Evolutionary conservation across 1,140 invertebrate species (phyloP).

Genomic region (Drosophila mojavensis): DNA sequence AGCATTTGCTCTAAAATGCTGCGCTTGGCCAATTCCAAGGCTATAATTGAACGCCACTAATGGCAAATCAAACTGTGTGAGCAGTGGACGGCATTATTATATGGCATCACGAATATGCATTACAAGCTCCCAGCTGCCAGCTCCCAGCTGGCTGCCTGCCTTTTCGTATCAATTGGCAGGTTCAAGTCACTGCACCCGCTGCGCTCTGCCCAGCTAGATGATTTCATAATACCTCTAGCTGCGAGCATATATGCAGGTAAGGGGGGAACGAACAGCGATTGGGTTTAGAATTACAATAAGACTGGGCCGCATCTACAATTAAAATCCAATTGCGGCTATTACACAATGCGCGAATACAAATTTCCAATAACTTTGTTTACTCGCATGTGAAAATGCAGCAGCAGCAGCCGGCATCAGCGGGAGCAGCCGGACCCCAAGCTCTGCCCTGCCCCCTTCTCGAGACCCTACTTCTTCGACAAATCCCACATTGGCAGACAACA

Average conservation of each 20-base stretch:
- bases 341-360: conserved; percentile 63
- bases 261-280: not conserved
- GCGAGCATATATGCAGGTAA: not conserved
- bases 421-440: not conserved
- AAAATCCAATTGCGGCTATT: conserved; percentile 69
- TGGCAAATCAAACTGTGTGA: conserved; percentile 41
- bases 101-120: conserved; percentile 48
- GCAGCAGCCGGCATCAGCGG: not conserved
- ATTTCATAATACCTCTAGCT: not conserved
- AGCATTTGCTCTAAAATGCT: conserved; percentile 38
- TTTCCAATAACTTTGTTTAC: conserved; percentile 71
- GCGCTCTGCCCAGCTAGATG: conserved; percentile 1
- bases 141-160: conserved; percentile 2
- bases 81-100: conserved; percentile 29
- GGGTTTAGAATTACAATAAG: conserved; percentile 18
- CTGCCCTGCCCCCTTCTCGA: not conserved
- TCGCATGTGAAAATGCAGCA: conserved; percentile 67
- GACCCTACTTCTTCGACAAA: not conserved
- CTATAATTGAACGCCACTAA: conserved; percentile 45
- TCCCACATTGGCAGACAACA: conserved; percentile 19
- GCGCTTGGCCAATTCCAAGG: conserved; percentile 45
- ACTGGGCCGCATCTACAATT: conserved; percentile 57
- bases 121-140: conserved; percentile 11
- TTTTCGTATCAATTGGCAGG: conserved; percentile 35
- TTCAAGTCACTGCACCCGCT: conserved; percentile 43